Evolutionary conservation across 92 coral and sea anemone genomes (phyloP).

Genomic region (Epizoanthus illoricatus): DNA sequence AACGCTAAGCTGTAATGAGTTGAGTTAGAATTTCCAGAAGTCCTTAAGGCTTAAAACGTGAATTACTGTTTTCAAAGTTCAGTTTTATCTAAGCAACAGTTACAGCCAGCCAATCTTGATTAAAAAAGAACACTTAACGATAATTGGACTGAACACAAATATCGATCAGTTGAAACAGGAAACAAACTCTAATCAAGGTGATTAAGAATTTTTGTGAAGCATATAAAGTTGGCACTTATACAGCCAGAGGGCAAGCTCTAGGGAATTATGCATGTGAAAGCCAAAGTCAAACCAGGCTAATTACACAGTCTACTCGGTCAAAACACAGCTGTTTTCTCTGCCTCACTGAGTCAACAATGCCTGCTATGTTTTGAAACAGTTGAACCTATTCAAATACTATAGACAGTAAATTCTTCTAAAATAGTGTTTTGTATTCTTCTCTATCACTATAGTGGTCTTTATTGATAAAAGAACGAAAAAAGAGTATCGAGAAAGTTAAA

Average conservation of each 20-base stretch:
- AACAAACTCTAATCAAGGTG: too few species aligned
- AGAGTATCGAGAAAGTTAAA: background rate
- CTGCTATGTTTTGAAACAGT: background rate
- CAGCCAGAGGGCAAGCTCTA: background rate
- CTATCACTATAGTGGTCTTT: background rate
- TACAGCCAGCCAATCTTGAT: too few species aligned
- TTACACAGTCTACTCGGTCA: background rate
- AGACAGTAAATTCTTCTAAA: background rate
- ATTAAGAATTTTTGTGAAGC: too few species aligned
- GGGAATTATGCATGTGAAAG: background rate
- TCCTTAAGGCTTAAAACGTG: too few species aligned
- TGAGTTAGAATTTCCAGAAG: too few species aligned
- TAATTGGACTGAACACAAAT: too few species aligned
- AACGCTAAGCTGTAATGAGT: too few species aligned
- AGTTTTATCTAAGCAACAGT: too few species aligned
- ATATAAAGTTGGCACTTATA: background rate
- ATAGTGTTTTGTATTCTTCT: background rate
- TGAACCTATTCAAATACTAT: background rate
- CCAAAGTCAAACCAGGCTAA: background rate
- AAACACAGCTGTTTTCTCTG: background rate
- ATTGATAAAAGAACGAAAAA: background rate
- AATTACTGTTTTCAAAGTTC: too few species aligned
- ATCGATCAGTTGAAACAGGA: too few species aligned
- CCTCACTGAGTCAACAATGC: background rate
- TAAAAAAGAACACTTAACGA: too few species aligned